Evolutionary conservation across 1,140 invertebrate species (phyloP), one percentile per base, ranked within the genome.

Genomic region (Drosophila triauraria): DNA sequence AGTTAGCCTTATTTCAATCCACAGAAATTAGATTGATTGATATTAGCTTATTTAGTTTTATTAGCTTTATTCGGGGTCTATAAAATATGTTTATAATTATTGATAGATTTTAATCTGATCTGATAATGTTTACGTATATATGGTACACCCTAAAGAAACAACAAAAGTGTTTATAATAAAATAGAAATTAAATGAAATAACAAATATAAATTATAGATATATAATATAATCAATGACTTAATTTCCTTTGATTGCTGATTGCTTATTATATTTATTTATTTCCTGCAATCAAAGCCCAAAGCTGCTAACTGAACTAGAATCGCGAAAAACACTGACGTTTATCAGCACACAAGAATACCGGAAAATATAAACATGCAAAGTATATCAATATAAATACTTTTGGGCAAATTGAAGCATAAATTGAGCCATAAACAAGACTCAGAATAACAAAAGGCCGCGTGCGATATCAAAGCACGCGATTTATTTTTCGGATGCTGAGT

Each of bases 331-430:
- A 2, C 4, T 38, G 20, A 54, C 20, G 13, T 54, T 54, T 54
- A 54, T 53, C 20, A 27, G 59, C 46, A 50, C 5, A 17, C 30
- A 25, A 51, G 10, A 27, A 17, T 35, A 3, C 10, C 32, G 10
- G 32, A 35, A 27, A 12, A 32, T 8, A 25, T 40, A 17, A 51
- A 51, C 15, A 35, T n/a, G 32, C 9, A 17, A 32, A 20, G 20
- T 15, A 35, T 35, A 40, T 61, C 20, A 59, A 35, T 35, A 50
- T 10, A 9, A 51, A 25, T 51, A 53, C n/a, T 61, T 53, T 25
- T 3, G n/a, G 23, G 7, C 20, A 54, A 40, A 40, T 56, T 56
- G 35, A 25, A n/a, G 13, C 23, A 56, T n/a, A 56, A 56, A 56
- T 56, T 56, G 53, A 56, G 35, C 53, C 53, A 40, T 56, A 23